These are phyloP conservation scores for Andrena trimmerana DNA, from an alignment of 2,888 invertebrate genomes.

Conservation along the genomic window DNA sequence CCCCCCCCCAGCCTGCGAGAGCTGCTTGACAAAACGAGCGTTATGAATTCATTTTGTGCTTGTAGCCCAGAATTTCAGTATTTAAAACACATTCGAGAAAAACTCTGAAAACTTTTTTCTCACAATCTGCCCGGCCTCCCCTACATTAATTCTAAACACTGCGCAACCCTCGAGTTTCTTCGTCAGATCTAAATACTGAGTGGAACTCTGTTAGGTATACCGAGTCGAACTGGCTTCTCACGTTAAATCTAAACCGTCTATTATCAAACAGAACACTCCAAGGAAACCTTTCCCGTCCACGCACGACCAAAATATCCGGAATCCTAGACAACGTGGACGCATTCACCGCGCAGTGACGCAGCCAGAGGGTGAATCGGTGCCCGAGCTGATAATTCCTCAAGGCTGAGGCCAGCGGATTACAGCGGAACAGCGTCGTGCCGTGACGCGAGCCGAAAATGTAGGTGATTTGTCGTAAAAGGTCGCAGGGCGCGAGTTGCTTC, in stretches of 20 bases:
- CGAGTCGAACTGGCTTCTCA: neutral
- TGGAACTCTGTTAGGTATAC: no score
- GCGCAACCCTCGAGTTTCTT: no score
- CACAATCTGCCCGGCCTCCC: no score
- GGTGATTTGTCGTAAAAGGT: conserved; percentile 22
- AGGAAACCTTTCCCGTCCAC: neutral
- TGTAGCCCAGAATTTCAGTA: no score
- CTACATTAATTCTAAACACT: neutral
- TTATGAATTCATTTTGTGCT: no score
- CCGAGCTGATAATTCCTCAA: neutral
- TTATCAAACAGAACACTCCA: neutral
- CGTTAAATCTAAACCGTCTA: neutral
- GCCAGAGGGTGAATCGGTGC: neutral
- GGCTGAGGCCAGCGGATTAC: neutral
- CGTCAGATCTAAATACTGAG: no score
- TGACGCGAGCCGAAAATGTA: conserved; percentile 1
- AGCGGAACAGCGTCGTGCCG: neutral
- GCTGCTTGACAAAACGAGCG: no score
- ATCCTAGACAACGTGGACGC: neutral
- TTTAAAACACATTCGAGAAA: no score
- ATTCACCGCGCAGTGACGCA: neutral
- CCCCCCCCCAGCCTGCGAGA: no score
- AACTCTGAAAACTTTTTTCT: no score
- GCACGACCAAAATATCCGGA: neutral
- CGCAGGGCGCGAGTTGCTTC: conserved; percentile 14